phyloP scores from a whole-genome alignment of 1,140 invertebrate species.

The Microplitis demolitor region DNA sequence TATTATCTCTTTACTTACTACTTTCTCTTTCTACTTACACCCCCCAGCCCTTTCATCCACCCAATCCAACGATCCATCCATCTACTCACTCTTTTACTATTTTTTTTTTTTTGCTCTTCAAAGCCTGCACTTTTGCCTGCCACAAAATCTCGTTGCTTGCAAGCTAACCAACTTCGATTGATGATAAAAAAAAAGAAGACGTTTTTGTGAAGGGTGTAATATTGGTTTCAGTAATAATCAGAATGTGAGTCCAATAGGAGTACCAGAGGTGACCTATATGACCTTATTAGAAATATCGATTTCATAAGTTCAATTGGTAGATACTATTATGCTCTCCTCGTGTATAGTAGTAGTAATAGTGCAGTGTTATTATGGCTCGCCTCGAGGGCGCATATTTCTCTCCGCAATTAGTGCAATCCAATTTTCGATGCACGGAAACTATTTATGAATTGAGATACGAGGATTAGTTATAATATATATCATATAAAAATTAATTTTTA shows the following conservation, averaged over 20 bases:
- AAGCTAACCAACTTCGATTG: not conserved
- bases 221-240: slow-evolving; percentile 23
- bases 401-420: slow-evolving; percentile 7
- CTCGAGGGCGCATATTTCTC: slow-evolving; percentile 13
- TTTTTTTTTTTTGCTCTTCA: not conserved
- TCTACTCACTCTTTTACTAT: not conserved
- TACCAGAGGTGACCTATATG: not conserved
- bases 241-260: not conserved
- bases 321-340: not conserved
- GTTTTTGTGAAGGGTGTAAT: not conserved
- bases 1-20: too few species aligned
- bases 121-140: slow-evolving; percentile 1
- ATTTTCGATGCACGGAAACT: not conserved
- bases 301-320: slow-evolving; percentile 22
- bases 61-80: not conserved
- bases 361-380: slow-evolving; percentile 5
- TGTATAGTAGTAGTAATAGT: slow-evolving; percentile 13
- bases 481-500: not conserved
- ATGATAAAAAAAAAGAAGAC: too few species aligned
- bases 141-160: slow-evolving; percentile 22
- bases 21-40: too few species aligned
- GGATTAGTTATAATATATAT: not conserved
- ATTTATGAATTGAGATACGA: not conserved
- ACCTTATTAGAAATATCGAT: slow-evolving; percentile 35
- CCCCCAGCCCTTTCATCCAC: too few species aligned